These are phyloP conservation scores for Pyrrhia umbra DNA, from an alignment of 2,888 invertebrate genomes.

Conservation along the genomic window DNA sequence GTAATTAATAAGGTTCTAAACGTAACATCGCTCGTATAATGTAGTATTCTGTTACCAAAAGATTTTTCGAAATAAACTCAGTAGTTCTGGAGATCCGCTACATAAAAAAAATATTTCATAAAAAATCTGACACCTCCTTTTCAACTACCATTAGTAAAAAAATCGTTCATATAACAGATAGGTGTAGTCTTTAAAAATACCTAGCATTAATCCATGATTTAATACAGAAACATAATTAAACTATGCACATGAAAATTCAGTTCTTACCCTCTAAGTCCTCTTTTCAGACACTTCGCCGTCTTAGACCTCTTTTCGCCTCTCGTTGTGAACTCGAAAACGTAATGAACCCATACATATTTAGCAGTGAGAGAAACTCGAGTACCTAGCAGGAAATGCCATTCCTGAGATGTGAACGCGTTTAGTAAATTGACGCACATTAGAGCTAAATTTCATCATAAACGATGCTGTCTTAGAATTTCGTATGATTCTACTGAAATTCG, in stretches of 20 bases:
- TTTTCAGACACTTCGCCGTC: conserved; percentile 5
- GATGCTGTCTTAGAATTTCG: conserved; percentile 1
- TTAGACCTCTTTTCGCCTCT: conserved; percentile 37
- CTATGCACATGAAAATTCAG: conserved; percentile 38
- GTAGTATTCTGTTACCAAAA: too few species aligned
- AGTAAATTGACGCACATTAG: conserved; percentile 58
- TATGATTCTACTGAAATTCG: background rate
- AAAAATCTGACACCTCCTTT: too few species aligned
- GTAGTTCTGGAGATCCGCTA: too few species aligned
- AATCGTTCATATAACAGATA: too few species aligned
- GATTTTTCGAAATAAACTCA: too few species aligned
- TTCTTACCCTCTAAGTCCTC: conserved; percentile 9
- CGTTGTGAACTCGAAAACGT: conserved; percentile 45
- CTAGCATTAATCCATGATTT: background rate
- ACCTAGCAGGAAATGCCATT: conserved; percentile 39
- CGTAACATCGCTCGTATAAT: too few species aligned
- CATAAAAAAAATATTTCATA: too few species aligned
- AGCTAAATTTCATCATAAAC: conserved; percentile 38
- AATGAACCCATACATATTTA: conserved; percentile 58
- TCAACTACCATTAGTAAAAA: too few species aligned
- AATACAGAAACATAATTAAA: conserved; percentile 16
- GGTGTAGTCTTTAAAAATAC: too few species aligned
- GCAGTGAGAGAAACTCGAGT: conserved; percentile 40
- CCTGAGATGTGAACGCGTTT: conserved; percentile 57
- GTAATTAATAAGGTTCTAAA: too few species aligned